Percentiles rank a stretch among this genome's conserved stretches.
phyloP scores from a whole-genome alignment of 2,113 vertebrate genomes.

The Hippocampus barbouri region DNA sequence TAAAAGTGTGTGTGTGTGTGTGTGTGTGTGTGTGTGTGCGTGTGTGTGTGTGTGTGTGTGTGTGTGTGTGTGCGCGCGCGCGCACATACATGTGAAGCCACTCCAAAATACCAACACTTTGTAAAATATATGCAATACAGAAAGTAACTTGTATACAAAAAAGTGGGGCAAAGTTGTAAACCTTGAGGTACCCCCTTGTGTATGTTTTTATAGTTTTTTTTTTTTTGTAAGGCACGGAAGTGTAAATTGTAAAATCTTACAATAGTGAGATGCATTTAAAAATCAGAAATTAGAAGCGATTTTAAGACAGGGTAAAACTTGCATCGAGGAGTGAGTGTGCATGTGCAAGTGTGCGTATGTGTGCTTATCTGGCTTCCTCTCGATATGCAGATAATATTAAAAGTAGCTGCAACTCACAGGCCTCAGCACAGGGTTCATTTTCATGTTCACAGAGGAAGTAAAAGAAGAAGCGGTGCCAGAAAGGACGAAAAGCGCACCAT shows the following conservation, averaged over 20 bases:
- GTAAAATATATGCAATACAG: no score
- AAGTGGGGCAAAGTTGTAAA: not conserved
- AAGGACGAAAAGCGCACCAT: not conserved
- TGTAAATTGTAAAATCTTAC: no score
- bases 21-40: not conserved
- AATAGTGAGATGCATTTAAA: not conserved
- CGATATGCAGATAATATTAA: constrained; percentile 14
- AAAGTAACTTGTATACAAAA: not conserved
- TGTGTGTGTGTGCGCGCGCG: not conserved
- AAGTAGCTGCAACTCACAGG: constrained; percentile 16
- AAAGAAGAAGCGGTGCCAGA: constrained; percentile 40
- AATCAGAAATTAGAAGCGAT: no score
- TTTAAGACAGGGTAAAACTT: not conserved
- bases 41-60: no score
- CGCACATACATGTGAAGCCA: not conserved
- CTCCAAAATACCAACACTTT: not conserved
- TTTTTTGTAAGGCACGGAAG: no score
- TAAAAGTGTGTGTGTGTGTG: no score
- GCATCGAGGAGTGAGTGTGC: not conserved
- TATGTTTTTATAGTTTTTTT: no score
- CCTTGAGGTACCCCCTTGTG: no score
- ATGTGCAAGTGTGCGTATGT: not conserved
- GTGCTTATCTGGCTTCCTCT: constrained; percentile 2
- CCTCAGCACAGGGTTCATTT: constrained; percentile 18
- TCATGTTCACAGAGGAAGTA: constrained; percentile 37